Conservation (phyloP, 2,888 invertebrate species). For the Sinopyrophorus schimmeli region DNA sequence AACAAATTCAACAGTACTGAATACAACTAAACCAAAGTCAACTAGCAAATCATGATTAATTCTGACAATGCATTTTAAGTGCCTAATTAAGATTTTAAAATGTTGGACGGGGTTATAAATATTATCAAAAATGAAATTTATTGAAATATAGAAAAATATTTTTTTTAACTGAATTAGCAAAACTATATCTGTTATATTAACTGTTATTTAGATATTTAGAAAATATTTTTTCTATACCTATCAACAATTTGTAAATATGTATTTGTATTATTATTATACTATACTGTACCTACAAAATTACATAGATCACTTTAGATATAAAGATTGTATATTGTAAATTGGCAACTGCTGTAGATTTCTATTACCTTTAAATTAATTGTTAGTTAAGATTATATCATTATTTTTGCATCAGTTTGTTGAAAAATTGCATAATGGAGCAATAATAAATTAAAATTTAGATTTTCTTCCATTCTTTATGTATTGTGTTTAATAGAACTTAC, state of each 20-base stretch:
- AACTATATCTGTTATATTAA: conserved; percentile 20
- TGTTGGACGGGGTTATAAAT: conserved; percentile 9
- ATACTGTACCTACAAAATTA: conserved; percentile 19
- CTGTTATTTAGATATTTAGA: conserved; percentile 27
- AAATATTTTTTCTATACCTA: conserved; percentile 28
- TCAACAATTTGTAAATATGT: conserved; percentile 26
- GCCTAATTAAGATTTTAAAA: conserved; percentile 21
- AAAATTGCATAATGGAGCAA: conserved; percentile 12
- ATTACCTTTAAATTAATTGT: conserved; percentile 9
- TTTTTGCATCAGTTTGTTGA: conserved; percentile 10
- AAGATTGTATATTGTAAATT: conserved; percentile 29
- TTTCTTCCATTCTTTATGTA: conserved; percentile 16
- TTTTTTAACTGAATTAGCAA: conserved; percentile 19
- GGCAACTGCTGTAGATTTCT: conserved; percentile 26
- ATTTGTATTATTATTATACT: conserved; percentile 24
- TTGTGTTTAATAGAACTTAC: too few species aligned
- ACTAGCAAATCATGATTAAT: conserved; percentile 48
- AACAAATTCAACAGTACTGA: conserved; percentile 45
- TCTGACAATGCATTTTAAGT: conserved; percentile 43
- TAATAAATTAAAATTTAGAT: conserved; percentile 15
- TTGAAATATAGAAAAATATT: conserved; percentile 14
- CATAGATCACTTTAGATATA: conserved; percentile 24
- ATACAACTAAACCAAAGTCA: conserved; percentile 38
- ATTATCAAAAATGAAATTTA: conserved; percentile 9
- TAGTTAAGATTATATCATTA: conserved; percentile 13